These are phyloP conservation scores for Mactra quadrangularis DNA, from an alignment of 1,140 invertebrate species.

Conservation along the genomic window DNA sequence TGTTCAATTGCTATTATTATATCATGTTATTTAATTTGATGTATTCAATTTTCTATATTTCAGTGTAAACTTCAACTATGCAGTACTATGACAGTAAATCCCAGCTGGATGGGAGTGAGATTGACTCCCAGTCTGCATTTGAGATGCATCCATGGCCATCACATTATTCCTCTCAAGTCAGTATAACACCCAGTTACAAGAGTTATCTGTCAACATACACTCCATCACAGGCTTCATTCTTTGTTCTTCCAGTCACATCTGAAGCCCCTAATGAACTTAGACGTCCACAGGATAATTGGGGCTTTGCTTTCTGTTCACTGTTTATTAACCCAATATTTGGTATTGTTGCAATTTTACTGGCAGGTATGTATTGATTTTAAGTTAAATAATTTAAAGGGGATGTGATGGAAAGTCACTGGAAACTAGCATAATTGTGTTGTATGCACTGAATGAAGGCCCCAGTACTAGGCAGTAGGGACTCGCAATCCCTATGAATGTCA, in stretches of 20 bases:
- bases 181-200: conserved; percentile 57
- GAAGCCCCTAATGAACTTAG: conserved; percentile 68
- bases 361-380: conserved; percentile 69
- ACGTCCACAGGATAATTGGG: conserved; percentile 70
- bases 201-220: conserved; percentile 67
- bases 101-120: conserved; percentile 54
- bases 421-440: too few relatives aligned
- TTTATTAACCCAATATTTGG: conserved; percentile 76
- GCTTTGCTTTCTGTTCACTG: conserved; percentile 72
- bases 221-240: conserved; percentile 73
- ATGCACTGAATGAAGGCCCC: too few relatives aligned
- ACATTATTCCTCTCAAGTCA: conserved; percentile 70
- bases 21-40: too few relatives aligned
- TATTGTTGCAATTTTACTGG: conserved; percentile 70
- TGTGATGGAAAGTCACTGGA: too few relatives aligned
- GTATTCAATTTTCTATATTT: conserved; percentile 30
- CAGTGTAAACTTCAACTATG: conserved; percentile 28
- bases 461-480: too few relatives aligned
- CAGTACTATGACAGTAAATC: conserved; percentile 62
- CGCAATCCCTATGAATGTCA: too few relatives aligned
- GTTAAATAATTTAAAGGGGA: too few relatives aligned
- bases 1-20: too few relatives aligned
- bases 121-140: conserved; percentile 52
- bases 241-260: conserved; percentile 71
- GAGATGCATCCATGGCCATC: conserved; percentile 62